Conservation (phyloP, 1,140 invertebrate genomes). For the Lysiphlebus fabarum region DNA sequence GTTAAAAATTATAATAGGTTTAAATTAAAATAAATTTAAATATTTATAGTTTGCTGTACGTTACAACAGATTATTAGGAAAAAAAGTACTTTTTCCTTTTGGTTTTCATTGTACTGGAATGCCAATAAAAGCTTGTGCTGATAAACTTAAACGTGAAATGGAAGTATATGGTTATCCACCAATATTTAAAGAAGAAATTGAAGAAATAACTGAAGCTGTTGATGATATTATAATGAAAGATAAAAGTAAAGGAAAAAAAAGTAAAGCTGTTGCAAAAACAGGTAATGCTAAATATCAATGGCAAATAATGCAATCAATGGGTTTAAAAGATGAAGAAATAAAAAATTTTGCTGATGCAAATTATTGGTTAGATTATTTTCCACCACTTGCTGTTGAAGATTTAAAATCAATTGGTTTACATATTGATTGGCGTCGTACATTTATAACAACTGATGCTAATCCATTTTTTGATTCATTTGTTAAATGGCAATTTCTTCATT, state of each 20-base stretch:
- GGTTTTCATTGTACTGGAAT: constrained; percentile 98
- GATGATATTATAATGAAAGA: constrained; percentile 75
- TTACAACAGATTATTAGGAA: constrained; percentile 88
- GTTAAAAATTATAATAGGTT: constrained; percentile 24
- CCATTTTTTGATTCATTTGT: constrained; percentile 98
- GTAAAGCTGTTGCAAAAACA: constrained; percentile 93
- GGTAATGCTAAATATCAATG: constrained; percentile 92
- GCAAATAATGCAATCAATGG: constrained; percentile 97
- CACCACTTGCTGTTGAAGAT: constrained; percentile 83
- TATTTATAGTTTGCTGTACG: constrained; percentile 78
- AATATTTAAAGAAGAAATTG: constrained; percentile 72
- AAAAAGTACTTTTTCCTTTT: constrained; percentile 93
- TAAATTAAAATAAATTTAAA: constrained; percentile 24
- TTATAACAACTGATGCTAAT: constrained; percentile 98
- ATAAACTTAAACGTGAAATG: constrained; percentile 95
- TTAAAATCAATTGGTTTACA: constrained; percentile 85
- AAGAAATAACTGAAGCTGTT: constrained; percentile 53
- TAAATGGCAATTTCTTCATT: constrained; percentile 89
- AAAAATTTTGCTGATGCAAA: constrained; percentile 84
- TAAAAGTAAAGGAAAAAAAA: constrained; percentile 98
- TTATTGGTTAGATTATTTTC: constrained; percentile 97
- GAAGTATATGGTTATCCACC: constrained; percentile 91
- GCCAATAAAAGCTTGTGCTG: constrained; percentile 96
- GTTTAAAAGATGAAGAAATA: constrained; percentile 88
- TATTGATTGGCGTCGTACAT: constrained; percentile 95